A percentile compares a stretch with the other conserved stretches of the same genome.
phyloP scores from a whole-genome alignment of 2,113 vertebrate species.

The Thunnus maccoyii region DNA sequence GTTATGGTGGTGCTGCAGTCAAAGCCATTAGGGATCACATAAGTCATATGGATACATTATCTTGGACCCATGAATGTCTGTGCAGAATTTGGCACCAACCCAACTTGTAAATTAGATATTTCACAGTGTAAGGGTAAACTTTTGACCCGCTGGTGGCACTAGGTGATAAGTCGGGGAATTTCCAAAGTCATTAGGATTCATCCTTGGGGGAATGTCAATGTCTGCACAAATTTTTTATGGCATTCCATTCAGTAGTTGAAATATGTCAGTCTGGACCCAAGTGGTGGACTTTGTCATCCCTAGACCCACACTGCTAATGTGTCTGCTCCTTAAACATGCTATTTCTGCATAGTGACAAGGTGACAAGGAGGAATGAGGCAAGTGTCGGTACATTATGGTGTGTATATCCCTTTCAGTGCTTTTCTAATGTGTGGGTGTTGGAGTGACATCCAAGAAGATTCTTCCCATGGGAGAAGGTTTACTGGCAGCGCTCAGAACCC shows the following conservation, averaged over 20 bases:
- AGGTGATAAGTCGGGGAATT: too few species aligned
- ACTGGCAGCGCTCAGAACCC: conserved; percentile 10
- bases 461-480: conserved; percentile 3
- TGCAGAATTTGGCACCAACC: not conserved
- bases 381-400: too few species aligned
- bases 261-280: not conserved
- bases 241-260: too few species aligned
- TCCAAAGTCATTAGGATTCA: not conserved
- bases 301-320: not conserved
- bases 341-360: not conserved
- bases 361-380: not conserved
- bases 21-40: too few species aligned
- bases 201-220: not conserved
- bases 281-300: not conserved
- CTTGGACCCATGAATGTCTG: not conserved
- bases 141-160: too few species aligned
- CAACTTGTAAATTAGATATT: too few species aligned
- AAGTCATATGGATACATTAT: not conserved
- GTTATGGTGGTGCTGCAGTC: too few species aligned
- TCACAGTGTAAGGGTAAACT: too few species aligned
- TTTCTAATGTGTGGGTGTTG: not conserved
- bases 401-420: not conserved
- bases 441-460: conserved; percentile 10
- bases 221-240: not conserved
- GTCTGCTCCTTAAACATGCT: not conserved